Evolutionary conservation across 53 echinoderm and acorn worm genomes (phyloP).

Genomic region (Echinarachnius parma): DNA sequence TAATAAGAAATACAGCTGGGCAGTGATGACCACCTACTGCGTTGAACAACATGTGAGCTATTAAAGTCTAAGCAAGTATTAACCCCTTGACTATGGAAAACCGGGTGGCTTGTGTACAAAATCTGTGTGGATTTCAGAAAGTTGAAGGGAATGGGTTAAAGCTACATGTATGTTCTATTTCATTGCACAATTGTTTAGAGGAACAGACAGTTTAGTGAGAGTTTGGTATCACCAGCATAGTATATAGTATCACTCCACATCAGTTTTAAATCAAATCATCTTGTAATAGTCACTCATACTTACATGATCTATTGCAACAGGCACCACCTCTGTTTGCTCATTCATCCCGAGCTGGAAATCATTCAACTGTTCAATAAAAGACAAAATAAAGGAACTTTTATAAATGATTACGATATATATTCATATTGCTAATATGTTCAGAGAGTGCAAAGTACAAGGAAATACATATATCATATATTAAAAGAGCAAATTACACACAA

Average conservation of each 20-base stretch:
- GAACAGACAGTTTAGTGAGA: not conserved
- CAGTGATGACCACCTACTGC: no score
- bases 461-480: not conserved
- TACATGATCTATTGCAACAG: constrained; percentile 58
- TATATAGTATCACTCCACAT: not conserved
- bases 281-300: constrained; percentile 8
- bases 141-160: not conserved
- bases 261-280: not conserved
- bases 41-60: no score
- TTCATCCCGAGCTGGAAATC: constrained; percentile 57
- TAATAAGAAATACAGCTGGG: no score
- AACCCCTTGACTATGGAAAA: no score
- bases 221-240: not conserved
- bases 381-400: no score
- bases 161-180: not conserved
- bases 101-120: no score
- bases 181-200: not conserved
- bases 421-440: no score
- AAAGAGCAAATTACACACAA: not conserved
- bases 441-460: not conserved
- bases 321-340: constrained; percentile 52
- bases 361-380: constrained; percentile 65
- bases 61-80: no score
- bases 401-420: no score
- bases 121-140: not conserved